Evolutionary conservation across 2,113 vertebrate species (phyloP), one percentile per base, ranked within the genome.

Genomic region (Eidolon helvum): DNA sequence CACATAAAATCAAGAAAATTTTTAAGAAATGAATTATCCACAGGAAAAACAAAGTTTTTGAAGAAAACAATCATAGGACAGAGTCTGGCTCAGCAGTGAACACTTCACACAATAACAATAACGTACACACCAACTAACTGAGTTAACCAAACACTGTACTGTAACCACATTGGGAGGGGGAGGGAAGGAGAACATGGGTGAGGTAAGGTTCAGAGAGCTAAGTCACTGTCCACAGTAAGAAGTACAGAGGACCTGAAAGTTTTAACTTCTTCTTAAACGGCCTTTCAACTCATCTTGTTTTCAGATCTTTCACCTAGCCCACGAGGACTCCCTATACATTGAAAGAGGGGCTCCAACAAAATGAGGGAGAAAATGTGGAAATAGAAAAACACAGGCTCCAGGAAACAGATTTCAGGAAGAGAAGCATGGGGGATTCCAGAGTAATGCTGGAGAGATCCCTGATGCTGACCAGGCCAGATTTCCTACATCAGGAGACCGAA

Each of bases 91-190:
- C 10, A 7, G 40, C 10, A 19, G 24, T 26, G 24, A 74, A 55
- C 9, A 72, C 2, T 26, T 35, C 50, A 33, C 7, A 2, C 7
- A 43, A 16, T 22, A 35, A 28, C 10, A 48, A 53, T 4, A 26
- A 53, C 5, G 1, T 38, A n/a, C 7, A 45, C 14, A 28, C 5
- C 28, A 43, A 38, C 22, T 4, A 11, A 11, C 19, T 18, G 43
- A 18, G 26, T n/a, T 43, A 38, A 79, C 28, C 33, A 1, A 80
- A 24, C 28, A 30, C 80, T 7, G 4, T 0, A 1, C 28, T 10
- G 18, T 1, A 40, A 26, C 12, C 30, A 11, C 21, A 0, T 0
- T 11, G 30, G 19, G 30, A 59, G 4, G 21, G 0, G 3, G 24
- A 75, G 26, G 7, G 15, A 48, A 63, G 35, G 30, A 48, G 22